A percentile compares a stretch with the other conserved stretches of the same genome.
These are phyloP conservation scores for Stenurella melanura DNA, from an alignment of 2,888 invertebrate species.

Conservation along the genomic window DNA sequence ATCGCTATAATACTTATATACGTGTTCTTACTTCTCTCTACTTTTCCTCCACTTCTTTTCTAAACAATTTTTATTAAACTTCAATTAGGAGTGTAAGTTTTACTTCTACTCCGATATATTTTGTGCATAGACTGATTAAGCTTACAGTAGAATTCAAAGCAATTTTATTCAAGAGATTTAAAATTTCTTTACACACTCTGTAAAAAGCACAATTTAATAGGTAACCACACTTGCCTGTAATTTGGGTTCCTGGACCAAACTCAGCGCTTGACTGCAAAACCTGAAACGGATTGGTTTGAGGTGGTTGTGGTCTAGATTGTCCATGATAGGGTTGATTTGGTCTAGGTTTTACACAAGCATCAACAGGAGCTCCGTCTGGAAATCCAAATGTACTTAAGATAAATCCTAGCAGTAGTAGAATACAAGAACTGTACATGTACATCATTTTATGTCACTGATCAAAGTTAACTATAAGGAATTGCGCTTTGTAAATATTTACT, in stretches of 20 bases:
- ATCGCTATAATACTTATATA: too few species aligned
- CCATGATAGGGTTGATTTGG: constrained; percentile 88
- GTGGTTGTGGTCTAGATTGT: constrained; percentile 81
- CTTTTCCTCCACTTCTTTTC: too few species aligned
- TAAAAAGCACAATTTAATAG: neutral
- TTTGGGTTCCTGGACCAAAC: constrained; percentile 82
- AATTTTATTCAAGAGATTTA: neutral
- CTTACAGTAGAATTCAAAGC: too few species aligned
- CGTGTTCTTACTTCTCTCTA: too few species aligned
- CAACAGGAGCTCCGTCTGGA: constrained; percentile 89
- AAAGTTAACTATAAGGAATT: neutral
- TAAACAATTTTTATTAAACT: too few species aligned
- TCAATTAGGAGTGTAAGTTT: too few species aligned
- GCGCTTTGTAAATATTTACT: neutral
- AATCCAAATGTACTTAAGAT: constrained; percentile 73
- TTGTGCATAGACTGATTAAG: too few species aligned
- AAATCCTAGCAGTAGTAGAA: neutral
- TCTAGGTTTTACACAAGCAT: constrained; percentile 85
- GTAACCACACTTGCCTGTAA: constrained; percentile 81
- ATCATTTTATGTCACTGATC: neutral
- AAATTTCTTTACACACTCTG: neutral
- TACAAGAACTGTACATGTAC: neutral
- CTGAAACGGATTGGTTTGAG: constrained; percentile 80
- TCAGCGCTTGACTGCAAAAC: constrained; percentile 79
- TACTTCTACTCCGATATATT: too few species aligned